These are phyloP conservation scores for Mus spicilegus DNA, from an alignment of 2,113 vertebrate species.

Conservation along the genomic window DNA sequence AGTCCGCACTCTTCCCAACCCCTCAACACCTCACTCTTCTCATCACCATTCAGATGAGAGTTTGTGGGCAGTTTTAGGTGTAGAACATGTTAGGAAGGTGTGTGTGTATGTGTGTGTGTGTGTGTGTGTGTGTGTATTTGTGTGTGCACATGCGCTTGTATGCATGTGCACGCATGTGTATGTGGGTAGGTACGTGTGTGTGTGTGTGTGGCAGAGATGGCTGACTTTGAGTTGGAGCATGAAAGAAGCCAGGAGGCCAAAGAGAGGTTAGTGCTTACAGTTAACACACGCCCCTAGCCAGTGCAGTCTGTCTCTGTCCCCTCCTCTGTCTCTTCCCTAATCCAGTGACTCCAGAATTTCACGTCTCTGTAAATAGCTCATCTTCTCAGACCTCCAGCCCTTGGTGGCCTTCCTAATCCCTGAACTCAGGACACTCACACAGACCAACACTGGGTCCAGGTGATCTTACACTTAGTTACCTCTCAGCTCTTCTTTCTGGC, in stretches of 20 bases:
- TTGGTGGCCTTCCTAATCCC: neutral
- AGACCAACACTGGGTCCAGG: neutral
- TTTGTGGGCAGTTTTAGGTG: neutral
- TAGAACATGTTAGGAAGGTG: neutral
- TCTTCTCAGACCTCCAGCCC: neutral
- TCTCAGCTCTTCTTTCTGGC: neutral
- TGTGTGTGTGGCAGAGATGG: neutral
- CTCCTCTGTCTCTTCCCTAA: neutral
- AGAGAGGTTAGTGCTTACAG: neutral
- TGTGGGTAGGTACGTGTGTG: too few relatives aligned
- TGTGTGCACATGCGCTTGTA: neutral
- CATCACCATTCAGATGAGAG: neutral
- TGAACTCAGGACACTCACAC: too few relatives aligned
- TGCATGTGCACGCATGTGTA: neutral
- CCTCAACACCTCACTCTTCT: neutral
- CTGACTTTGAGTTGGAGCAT: neutral
- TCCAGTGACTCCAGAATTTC: neutral
- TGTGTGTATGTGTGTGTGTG: neutral
- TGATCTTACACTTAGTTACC: neutral
- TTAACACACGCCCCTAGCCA: too few relatives aligned
- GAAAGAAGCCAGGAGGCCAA: neutral
- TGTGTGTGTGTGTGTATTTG: neutral
- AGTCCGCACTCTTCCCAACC: fast-evolving
- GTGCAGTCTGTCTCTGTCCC: too few relatives aligned
- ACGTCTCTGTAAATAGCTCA: neutral